Percentiles rank a stretch among this genome's conserved stretches.
phyloP scores from a whole-genome alignment of 2,797 vertebrate genomes.

The Gastrophryne carolinensis region DNA sequence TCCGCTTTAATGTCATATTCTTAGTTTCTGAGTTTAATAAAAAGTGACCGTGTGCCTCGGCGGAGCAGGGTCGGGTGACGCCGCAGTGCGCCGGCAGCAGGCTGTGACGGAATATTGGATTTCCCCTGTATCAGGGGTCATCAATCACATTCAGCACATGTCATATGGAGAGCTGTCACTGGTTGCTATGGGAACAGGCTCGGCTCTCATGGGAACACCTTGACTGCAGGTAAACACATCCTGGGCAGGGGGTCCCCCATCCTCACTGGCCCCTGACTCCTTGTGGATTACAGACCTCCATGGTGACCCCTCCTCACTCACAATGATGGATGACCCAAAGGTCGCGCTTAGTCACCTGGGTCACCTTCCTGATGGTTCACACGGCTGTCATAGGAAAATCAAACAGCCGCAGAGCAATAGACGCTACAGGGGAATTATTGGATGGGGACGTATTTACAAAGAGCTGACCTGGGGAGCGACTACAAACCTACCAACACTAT shows the following conservation, averaged over 20 bases:
- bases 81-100: not conserved
- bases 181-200: not conserved
- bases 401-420: too few species aligned
- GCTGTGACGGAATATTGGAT: constrained; percentile 26
- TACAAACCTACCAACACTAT: too few species aligned
- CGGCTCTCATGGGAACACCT: not conserved
- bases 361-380: constrained; percentile 31
- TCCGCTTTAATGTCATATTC: too few species aligned
- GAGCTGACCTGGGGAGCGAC: too few species aligned
- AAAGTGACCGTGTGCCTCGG: too few species aligned
- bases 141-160: constrained; percentile 15
- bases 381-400: not conserved
- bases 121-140: constrained; percentile 13
- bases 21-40: too few species aligned
- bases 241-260: not conserved
- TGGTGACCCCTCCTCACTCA: constrained; percentile 17
- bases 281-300: not conserved
- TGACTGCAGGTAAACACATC: constrained; percentile 31
- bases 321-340: constrained; percentile 39
- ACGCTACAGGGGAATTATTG: too few species aligned
- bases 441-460: too few species aligned
- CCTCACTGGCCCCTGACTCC: not conserved
- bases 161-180: constrained; percentile 27
- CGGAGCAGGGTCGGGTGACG: not conserved
- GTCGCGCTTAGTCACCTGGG: constrained; percentile 8